These are phyloP conservation scores for Pipistrellus nathusii DNA, from an alignment of 2,797 vertebrate genomes.

Conservation along the genomic window DNA sequence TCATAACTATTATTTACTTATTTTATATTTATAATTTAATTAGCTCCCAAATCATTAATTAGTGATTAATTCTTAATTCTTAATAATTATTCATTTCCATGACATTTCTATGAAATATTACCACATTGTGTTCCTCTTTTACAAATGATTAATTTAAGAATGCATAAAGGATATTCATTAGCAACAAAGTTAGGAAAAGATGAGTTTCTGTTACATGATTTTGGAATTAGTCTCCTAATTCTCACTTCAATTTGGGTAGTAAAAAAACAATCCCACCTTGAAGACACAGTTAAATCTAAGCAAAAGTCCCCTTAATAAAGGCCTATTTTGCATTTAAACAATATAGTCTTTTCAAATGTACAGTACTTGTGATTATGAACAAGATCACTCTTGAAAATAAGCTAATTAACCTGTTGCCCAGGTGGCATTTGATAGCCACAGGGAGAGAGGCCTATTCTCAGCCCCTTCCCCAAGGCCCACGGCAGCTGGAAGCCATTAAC, in stretches of 20 bases:
- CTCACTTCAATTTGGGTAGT: constrained; percentile 38
- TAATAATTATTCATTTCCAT: constrained; percentile 35
- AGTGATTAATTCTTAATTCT: too few relatives aligned
- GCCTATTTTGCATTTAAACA: constrained; percentile 25
- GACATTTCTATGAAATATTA: constrained; percentile 19
- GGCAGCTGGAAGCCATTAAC: constrained; percentile 48
- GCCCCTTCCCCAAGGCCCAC: constrained; percentile 32
- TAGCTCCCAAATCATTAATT: too few relatives aligned
- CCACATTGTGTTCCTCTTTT: not conserved
- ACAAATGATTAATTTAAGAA: constrained; percentile 48
- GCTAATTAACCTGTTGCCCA: constrained; percentile 53
- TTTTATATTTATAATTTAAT: too few relatives aligned
- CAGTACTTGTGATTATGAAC: constrained; percentile 29
- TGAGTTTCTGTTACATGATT: constrained; percentile 26
- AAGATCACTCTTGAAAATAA: constrained; percentile 24
- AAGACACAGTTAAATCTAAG: constrained; percentile 25
- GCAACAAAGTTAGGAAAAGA: constrained; percentile 9
- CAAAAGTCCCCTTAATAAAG: constrained; percentile 44
- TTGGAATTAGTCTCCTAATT: constrained; percentile 48
- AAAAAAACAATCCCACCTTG: not conserved
- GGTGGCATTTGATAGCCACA: constrained; percentile 34
- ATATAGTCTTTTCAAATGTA: not conserved
- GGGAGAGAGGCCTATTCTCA: not conserved
- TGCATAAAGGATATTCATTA: not conserved
- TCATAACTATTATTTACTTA: constrained; percentile 35